These are phyloP conservation scores for Nymphalis io DNA, from an alignment of 1,140 invertebrate species.

Conservation along the genomic window DNA sequence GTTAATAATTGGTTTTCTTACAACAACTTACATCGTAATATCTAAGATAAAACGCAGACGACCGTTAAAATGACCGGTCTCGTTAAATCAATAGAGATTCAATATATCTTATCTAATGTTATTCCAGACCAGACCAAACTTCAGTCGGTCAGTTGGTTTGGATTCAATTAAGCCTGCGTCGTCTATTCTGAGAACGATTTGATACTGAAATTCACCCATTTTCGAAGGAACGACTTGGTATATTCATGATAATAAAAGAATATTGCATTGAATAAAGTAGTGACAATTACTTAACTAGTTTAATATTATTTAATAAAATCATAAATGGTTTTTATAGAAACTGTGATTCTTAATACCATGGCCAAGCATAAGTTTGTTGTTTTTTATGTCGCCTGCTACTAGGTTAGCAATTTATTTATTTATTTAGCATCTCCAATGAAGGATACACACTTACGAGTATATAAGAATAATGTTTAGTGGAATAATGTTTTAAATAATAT, in stretches of 20 bases:
- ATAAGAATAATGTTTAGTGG: no score
- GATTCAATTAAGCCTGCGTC: constrained; percentile 23
- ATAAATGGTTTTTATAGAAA: no score
- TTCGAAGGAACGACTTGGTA: neutral
- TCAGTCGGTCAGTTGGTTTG: constrained; percentile 1
- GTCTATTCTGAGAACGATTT: neutral
- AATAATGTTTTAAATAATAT: no score
- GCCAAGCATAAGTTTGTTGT: no score
- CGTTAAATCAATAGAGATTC: constrained; percentile 12
- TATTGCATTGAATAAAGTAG: neutral
- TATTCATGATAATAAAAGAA: neutral
- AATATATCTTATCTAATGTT: constrained; percentile 30
- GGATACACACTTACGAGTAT: no score
- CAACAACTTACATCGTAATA: neutral
- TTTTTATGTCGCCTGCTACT: no score
- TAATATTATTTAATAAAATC: no score
- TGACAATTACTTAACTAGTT: no score
- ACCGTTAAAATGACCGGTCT: neutral
- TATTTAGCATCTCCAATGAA: no score
- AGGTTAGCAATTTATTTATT: no score
- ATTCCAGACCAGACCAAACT: constrained; percentile 20
- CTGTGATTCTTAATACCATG: no score
- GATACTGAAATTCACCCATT: constrained; percentile 5
- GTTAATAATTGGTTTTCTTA: neutral
- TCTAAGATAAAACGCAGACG: neutral